These are phyloP conservation scores for Rhabdornis inornatus DNA, from an alignment of 2,113 vertebrate species.

Conservation along the genomic window DNA sequence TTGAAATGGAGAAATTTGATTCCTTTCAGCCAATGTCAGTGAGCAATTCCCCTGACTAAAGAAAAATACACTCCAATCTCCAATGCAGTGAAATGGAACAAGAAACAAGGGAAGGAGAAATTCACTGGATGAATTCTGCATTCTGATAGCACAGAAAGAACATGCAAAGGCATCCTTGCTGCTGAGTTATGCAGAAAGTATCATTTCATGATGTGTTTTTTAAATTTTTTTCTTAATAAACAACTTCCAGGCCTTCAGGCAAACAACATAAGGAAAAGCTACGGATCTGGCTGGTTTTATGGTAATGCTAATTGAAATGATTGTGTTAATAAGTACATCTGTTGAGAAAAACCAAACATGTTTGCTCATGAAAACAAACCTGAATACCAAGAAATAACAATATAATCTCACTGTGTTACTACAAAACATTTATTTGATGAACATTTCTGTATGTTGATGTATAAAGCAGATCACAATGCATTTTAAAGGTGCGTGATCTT, in stretches of 20 bases:
- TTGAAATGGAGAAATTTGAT: conserved; percentile 18
- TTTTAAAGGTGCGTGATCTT: neutral
- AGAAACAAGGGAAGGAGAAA: neutral
- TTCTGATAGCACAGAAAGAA: neutral
- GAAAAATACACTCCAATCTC: neutral
- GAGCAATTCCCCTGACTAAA: neutral
- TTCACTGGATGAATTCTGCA: neutral
- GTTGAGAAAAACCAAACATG: neutral
- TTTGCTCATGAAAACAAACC: neutral
- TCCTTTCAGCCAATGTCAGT: neutral
- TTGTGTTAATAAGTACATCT: neutral
- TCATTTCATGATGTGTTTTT: neutral
- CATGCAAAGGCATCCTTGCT: neutral
- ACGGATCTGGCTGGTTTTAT: neutral
- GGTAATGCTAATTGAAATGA: neutral
- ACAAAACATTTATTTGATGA: neutral
- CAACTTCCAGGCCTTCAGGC: neutral
- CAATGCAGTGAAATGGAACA: neutral
- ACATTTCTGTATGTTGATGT: neutral
- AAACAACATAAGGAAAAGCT: neutral
- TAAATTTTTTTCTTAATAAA: neutral
- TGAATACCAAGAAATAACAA: neutral
- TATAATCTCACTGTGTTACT: neutral
- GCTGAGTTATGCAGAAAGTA: neutral
- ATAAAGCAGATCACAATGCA: neutral